These are phyloP conservation scores for Cynodonichthys magdalenae DNA, from an alignment of 2,797 vertebrate genomes.

Conservation along the genomic window DNA sequence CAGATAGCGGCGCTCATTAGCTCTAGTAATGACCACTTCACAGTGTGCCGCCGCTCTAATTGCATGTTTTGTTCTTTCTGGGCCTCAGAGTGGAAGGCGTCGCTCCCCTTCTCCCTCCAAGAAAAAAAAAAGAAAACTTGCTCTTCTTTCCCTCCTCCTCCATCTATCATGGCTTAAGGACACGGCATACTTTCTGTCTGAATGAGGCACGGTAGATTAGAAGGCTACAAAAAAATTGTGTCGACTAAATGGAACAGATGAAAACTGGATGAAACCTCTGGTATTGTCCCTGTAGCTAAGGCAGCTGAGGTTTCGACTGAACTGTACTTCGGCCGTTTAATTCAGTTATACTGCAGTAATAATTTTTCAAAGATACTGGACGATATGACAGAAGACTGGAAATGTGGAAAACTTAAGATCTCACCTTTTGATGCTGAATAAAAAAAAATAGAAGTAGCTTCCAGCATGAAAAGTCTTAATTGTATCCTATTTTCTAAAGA, in stretches of 20 bases:
- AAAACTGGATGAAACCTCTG: conserved; percentile 46
- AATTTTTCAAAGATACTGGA: conserved; percentile 65
- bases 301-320: conserved; percentile 65
- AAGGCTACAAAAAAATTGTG: conserved; percentile 44
- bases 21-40: conserved; percentile 81
- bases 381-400: conserved; percentile 50
- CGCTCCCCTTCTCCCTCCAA: conserved; percentile 57
- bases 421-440: conserved; percentile 70
- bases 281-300: conserved; percentile 63
- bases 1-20: conserved; percentile 82
- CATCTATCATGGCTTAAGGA: conserved; percentile 64
- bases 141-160: conserved; percentile 43
- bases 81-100: conserved; percentile 54
- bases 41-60: conserved; percentile 75
- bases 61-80: conserved; percentile 77
- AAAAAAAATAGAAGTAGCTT: conserved; percentile 54
- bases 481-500: conserved; percentile 73
- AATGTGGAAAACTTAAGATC: conserved; percentile 70
- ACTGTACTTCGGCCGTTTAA: conserved; percentile 65
- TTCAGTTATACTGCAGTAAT: conserved; percentile 72
- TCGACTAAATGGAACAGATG: conserved; percentile 70
- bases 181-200: conserved; percentile 47
- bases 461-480: conserved; percentile 74
- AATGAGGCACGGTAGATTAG: conserved; percentile 66
- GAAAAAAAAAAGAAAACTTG: conserved; percentile 31